Conservation (phyloP, 2,797 vertebrate genomes). For the Pseudochaenichthys georgianus region DNA sequence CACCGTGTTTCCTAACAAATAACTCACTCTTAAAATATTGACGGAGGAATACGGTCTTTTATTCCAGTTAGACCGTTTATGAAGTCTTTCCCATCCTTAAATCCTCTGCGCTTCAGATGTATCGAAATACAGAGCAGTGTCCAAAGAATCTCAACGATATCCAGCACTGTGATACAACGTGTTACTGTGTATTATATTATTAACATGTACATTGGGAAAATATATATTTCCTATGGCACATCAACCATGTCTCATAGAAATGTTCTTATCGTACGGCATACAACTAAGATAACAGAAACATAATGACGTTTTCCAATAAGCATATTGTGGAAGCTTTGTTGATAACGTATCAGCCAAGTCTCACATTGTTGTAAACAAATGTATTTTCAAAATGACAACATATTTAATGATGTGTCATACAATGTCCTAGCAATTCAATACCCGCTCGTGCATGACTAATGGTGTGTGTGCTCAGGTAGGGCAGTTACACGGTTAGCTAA, state of each 20-base stretch:
- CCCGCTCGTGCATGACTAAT: not conserved
- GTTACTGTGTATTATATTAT: constrained; percentile 1
- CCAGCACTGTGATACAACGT: constrained; percentile 4
- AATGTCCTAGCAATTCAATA: not conserved
- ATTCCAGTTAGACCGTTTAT: constrained; percentile 70
- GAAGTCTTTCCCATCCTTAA: constrained; percentile 56
- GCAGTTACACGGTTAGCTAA: not conserved
- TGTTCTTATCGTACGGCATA: not conserved
- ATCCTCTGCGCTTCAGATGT: constrained; percentile 57
- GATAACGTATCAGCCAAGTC: not conserved
- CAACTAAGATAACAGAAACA: not conserved
- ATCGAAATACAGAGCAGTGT: constrained; percentile 57
- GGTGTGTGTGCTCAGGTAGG: not conserved
- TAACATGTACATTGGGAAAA: not conserved
- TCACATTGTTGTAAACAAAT: not conserved
- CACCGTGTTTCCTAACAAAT: constrained; percentile 69
- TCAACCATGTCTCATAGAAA: not conserved
- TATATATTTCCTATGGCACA: too few species aligned
- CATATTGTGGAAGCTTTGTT: not conserved
- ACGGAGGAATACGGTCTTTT: constrained; percentile 58
- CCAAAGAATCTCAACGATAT: constrained; percentile 36
- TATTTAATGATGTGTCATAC: not conserved
- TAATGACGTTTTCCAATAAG: not conserved
- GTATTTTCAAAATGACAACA: not conserved
- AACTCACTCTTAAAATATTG: constrained; percentile 69